phyloP scores from a whole-genome alignment of 2,113 vertebrate species.

The Lanius collurio region DNA sequence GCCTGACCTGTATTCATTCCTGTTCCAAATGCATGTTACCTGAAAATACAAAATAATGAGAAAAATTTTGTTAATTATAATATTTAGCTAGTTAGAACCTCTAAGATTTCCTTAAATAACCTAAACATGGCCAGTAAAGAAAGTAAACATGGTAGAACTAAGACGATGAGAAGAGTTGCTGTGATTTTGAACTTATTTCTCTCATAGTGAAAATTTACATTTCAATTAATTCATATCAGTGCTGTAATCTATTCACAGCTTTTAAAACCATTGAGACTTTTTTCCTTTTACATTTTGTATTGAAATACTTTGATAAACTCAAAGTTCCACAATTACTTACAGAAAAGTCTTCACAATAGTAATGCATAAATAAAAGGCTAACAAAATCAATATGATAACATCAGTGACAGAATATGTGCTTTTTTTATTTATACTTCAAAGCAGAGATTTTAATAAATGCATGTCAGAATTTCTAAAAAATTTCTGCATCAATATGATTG shows the following conservation, averaged over 20 bases:
- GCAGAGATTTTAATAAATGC: background rate
- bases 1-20: background rate
- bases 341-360: background rate
- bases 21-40: background rate
- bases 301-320: slow-evolving; percentile 1
- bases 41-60: background rate
- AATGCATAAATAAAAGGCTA: background rate
- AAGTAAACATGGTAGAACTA: background rate
- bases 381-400: background rate
- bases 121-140: background rate
- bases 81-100: background rate
- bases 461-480: background rate
- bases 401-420: background rate
- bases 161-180: background rate
- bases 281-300: background rate
- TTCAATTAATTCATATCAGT: background rate
- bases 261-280: background rate
- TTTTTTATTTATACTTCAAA: slow-evolving; percentile 43
- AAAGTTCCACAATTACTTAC: background rate
- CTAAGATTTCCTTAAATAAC: background rate
- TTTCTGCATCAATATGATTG: background rate
- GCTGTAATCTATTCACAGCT: background rate
- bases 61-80: background rate
- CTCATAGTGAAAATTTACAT: background rate
- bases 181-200: background rate